Evolutionary conservation across 2,113 vertebrate genomes (phyloP), one percentile per base, ranked within the genome.

Genomic region (Leptosomus discolor): DNA sequence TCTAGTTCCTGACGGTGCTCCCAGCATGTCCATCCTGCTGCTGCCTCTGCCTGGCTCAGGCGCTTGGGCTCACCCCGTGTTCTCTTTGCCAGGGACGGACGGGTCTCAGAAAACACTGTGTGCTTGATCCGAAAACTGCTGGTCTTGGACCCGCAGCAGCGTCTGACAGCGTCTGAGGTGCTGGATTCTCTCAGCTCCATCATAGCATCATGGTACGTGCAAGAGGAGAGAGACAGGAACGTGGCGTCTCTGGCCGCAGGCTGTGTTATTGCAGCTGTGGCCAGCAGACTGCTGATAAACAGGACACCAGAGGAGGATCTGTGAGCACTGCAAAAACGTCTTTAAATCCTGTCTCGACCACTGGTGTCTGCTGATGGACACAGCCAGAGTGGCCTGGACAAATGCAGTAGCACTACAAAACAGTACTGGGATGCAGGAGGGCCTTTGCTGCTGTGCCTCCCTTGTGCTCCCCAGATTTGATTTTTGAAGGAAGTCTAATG

Each of bases 111-210:
- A 87, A 99, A 98, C 98, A 99, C 99, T 0, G 99, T 99, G 96
- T 99, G 99, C 98, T 98, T 99, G 97, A 99, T 99, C 97, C 98
- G 99, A 70, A 99, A 99, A 89, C 98, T 99, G 97, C 98, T 99
- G 83, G 99, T 99, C 90, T 97, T 99, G 85, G 99, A 99, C 86
- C 99, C 99, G 5, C 99, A 99, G 98, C 99, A 99, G 94, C 99
- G 99, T 84, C 98, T 99, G 58, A 99, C 99, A 0, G 99, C 99
- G 36, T 96, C 98, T 2, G 99, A 99, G 45, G 99, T 99, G 94
- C 98, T 99, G 46, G 99, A 99, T 88, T 99, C 99, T 4, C 99
- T 99, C 88, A 98, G 99, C 83, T 98, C 97, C 98, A 99, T 99
- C 97, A 99, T 99, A 21, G 98, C 99, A 0, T 99, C 99, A 0